These are phyloP conservation scores for Heliocidaris tuberculata DNA, from an alignment of 35 echinoderm and acorn worm genomes.

Conservation along the genomic window DNA sequence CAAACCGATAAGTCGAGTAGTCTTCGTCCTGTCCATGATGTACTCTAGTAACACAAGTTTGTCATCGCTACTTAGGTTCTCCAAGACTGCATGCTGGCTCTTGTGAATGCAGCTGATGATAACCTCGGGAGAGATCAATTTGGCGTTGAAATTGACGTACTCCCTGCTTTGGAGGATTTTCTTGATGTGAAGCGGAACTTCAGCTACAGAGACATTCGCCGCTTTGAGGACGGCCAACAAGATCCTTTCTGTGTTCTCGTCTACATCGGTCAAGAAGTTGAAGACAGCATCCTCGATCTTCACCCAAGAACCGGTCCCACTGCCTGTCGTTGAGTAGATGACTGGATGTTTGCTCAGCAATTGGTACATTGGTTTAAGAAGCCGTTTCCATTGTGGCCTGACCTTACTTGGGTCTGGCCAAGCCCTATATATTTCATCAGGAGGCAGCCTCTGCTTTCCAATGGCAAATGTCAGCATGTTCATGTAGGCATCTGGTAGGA, in stretches of 20 bases:
- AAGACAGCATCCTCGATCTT: constrained; percentile 56
- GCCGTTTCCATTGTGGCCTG: constrained; percentile 56
- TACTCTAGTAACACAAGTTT: constrained; percentile 62
- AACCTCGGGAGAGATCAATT: constrained; percentile 38
- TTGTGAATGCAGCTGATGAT: constrained; percentile 34
- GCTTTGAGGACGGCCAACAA: constrained; percentile 28
- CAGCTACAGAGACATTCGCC: constrained; percentile 17
- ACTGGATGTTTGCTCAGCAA: constrained; percentile 56
- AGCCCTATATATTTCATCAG: constrained; percentile 63
- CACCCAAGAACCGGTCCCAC: constrained; percentile 49
- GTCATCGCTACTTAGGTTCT: constrained; percentile 31
- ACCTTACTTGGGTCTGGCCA: constrained; percentile 58
- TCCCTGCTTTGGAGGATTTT: not conserved
- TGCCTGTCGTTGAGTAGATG: constrained; percentile 51
- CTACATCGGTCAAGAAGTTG: not conserved
- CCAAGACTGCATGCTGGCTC: constrained; percentile 6
- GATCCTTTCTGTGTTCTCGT: constrained; percentile 33
- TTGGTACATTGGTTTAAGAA: constrained; percentile 56
- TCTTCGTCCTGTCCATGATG: constrained; percentile 26
- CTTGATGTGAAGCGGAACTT: constrained; percentile 25
- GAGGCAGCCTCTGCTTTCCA: not conserved
- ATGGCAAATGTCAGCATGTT: not conserved
- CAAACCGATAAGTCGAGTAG: constrained; percentile 40
- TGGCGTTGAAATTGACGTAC: not conserved
- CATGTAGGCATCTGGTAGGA: constrained; percentile 76